Base-by-base conservation (phyloP, 64 coral and sea anemone species). In the Catalaphyllia jardinei region DNA sequence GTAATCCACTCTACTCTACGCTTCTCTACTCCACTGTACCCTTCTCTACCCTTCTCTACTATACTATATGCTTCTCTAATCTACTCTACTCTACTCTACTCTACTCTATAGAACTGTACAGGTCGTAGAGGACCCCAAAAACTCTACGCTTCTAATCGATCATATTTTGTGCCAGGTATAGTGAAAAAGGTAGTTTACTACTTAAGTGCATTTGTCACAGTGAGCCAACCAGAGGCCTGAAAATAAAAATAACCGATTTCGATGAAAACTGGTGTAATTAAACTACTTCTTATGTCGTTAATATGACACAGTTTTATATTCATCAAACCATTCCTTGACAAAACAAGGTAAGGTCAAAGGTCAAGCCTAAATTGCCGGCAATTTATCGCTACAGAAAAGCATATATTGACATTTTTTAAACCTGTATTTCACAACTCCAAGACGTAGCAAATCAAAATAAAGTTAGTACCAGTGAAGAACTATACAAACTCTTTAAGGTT, bases 161-260 rank as follows among this genome's bases (percentile, higher is more conserved):
- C n/a, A n/a, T n/a, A n/a, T n/a, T n/a, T n/a, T n/a, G n/a, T n/a
- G n/a, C n/a, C n/a, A n/a, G n/a, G n/a, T n/a, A n/a, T n/a, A n/a
- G n/a, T n/a, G n/a, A n/a, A n/a, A n/a, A n/a, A n/a, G n/a, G n/a
- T n/a, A n/a, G n/a, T n/a, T n/a, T n/a, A n/a, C n/a, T n/a, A n/a
- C n/a, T 75, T 75, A 19, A 75, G 73, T 75, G 73, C 31, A 75
- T 38, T 35, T 75, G 73, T 75, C 73, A 39, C 73, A 75, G 73
- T 75, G 73, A 75, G 75, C 75, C 75, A 42, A 77, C 42, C 49
- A 77, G 46, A 77, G 42, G 39, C 22, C 24, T 77, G 75, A 77
- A 77, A 77, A 77, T 54, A 16, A 52, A 77, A 77, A 77, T 77
- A 77, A 77, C 39, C 75, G 75, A 77, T 77, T 77, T 52, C 75